Evolutionary conservation across 2,797 vertebrate genomes (phyloP).

Genomic region (Oryzias sinensis): DNA sequence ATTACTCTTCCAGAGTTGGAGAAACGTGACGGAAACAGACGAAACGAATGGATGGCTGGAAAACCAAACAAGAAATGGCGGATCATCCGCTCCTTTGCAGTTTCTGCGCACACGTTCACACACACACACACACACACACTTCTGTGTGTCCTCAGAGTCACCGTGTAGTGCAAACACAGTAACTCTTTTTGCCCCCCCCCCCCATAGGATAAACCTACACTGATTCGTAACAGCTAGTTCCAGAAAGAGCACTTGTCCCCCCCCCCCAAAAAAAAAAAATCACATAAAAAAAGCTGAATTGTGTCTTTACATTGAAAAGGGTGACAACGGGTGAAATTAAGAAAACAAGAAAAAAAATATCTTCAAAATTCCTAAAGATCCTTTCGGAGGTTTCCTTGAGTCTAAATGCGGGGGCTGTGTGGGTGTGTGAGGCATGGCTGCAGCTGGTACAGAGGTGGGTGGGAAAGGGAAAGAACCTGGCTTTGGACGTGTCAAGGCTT

Average conservation of each 20-base stretch:
- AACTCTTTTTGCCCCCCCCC: slow-evolving; percentile 33
- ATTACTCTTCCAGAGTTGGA: slow-evolving; percentile 40
- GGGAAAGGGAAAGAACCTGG: slow-evolving; percentile 71
- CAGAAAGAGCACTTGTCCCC: slow-evolving; percentile 82
- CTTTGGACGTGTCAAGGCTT: slow-evolving; percentile 70
- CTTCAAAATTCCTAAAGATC: slow-evolving; percentile 45
- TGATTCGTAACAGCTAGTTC: slow-evolving; percentile 82
- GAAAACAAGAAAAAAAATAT: neutral
- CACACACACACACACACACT: slow-evolving; percentile 14
- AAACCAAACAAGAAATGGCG: slow-evolving; percentile 47
- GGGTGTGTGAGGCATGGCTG: slow-evolving; percentile 50
- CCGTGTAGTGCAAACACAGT: slow-evolving; percentile 68
- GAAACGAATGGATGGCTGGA: slow-evolving; percentile 59
- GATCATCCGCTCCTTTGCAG: slow-evolving; percentile 60
- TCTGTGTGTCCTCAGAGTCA: slow-evolving; percentile 20
- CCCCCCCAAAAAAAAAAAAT: slow-evolving; percentile 7
- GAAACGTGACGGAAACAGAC: slow-evolving; percentile 52
- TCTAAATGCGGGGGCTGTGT: slow-evolving; percentile 39
- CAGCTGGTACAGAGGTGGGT: slow-evolving; percentile 72
- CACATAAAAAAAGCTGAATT: slow-evolving; percentile 65
- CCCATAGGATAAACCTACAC: slow-evolving; percentile 64
- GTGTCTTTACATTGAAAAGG: slow-evolving; percentile 81
- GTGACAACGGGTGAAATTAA: slow-evolving; percentile 66
- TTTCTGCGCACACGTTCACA: slow-evolving; percentile 16
- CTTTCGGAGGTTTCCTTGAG: slow-evolving; percentile 46